Conservation (phyloP, 2,888 invertebrate species). For the Ernsta delagoae region DNA sequence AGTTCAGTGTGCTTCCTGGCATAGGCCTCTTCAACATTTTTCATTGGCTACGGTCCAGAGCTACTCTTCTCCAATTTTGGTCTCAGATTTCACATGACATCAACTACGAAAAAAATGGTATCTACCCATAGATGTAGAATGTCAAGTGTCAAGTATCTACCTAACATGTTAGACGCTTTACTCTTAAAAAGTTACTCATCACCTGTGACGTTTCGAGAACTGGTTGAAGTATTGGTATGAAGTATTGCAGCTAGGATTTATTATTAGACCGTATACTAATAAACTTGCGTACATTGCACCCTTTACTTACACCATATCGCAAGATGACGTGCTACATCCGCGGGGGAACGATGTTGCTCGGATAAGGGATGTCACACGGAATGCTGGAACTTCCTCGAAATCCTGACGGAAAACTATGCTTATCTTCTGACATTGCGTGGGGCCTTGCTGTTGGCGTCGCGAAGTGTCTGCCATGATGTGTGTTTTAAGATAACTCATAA, state of each 20-base stretch:
- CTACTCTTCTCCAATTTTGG: too few species aligned
- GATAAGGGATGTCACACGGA: slow-evolving; percentile 28
- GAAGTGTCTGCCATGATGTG: background rate
- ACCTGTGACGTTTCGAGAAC: too few species aligned
- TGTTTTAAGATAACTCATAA: slow-evolving; percentile 10
- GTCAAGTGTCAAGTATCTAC: too few species aligned
- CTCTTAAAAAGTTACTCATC: too few species aligned
- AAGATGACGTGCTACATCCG: slow-evolving; percentile 21
- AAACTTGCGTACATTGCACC: background rate
- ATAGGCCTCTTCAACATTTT: too few species aligned
- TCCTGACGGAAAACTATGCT: slow-evolving; percentile 7
- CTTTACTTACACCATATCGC: slow-evolving; percentile 9
- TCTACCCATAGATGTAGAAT: too few species aligned
- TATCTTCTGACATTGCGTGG: slow-evolving; percentile 32
- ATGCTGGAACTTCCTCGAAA: slow-evolving; percentile 25
- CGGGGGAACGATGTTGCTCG: slow-evolving; percentile 1
- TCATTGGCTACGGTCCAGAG: too few species aligned
- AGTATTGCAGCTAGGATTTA: background rate
- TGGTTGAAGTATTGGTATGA: too few species aligned
- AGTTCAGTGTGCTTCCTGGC: too few species aligned
- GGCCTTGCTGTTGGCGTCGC: slow-evolving; percentile 11
- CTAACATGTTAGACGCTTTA: too few species aligned
- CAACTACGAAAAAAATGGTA: too few species aligned
- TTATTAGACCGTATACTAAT: background rate
- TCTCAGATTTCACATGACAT: too few species aligned